Base-by-base conservation (phyloP, 1,140 invertebrate genomes). In the Antheraea mylitta region DNA sequence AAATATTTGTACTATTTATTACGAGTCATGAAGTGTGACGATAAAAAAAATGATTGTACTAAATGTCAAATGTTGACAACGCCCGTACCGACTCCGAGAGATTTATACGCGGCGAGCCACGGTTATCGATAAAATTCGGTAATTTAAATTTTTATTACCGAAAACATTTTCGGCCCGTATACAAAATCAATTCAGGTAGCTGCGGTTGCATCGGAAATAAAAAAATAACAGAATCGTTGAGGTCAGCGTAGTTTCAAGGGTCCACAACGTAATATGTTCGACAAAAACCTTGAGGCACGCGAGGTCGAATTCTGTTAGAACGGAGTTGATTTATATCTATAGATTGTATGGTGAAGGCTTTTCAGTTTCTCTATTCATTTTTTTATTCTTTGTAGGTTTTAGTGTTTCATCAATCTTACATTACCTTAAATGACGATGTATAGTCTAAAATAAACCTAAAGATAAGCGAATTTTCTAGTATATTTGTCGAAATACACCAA, bases 131-230 rank as follows among this genome's bases (percentile, higher is more conserved):
- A 48, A 48, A 48, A 13, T 16, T 53, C 45, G 45, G 37, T 38
- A 66, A 66, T 59, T 62, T 61, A 67, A 78, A 75, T 77, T 53
- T 53, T 53, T 81, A 76, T 81, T 70, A 69, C 69, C 68, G 67
- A 69, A 66, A 73, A 81, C 79, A 53, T 79, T 80, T 81, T 77
- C 59, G 78, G 81, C 87, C 87, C 87, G 83, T 90, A 90, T 88
- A 59, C 76, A 81, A 81, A 71, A 73, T 76, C 69, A 86, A 89
- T 81, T 80, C 84, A 78, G 76, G 86, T 80, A 86, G 85, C 85
- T 85, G 85, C 45, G 84, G 85, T 80, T 80, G 16, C 76, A 19
- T 45, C 45, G 38, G 45, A 18, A 18, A 64, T 42, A 38, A 36
- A 10, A 63, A 16, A 30, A 30, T 30, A 30, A 30, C 22, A 63